Evolutionary conservation across 2,113 vertebrate species (phyloP), one percentile per base, ranked within the genome.

Genomic region (Oostethus manadensis): DNA sequence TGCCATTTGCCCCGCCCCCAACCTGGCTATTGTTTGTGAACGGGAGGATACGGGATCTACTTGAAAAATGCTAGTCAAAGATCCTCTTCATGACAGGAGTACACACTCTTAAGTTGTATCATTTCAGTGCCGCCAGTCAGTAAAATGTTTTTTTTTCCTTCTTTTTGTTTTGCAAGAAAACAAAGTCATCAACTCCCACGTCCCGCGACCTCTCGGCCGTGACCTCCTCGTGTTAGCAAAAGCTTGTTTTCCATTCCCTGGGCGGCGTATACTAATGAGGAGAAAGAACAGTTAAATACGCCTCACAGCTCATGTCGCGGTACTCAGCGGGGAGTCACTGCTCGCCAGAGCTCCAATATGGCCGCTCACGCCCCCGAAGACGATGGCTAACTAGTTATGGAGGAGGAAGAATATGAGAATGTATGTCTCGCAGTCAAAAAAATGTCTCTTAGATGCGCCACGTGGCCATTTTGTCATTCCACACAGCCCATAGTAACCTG

Each of bases 271-370:
- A 51, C 78, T 84, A 87, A 86, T 86, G 71, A 82, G 79, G 59
- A 62, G 70, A 78, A 75, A 78, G 68, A 73, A 72, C 63, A 54
- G 62, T 76, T 79, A 73, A 84, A 82, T 68, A 75, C 77, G 66
- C 76, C 67, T 76, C 79, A 62, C 76, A 77, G 76, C 76, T 85
- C 78, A 71, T 72, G 68, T 50, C 61, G 75, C 62, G 70, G 87
- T 87, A 89, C 70, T 89, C 87, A 88, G 66, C 66, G 55, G 58
- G 88, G 87, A 87, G 73, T 87, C 84, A 51, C 54, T 22, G 64
- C 73, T 54, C 35, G 18, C 68, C 57, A 60, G 59, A 74, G 77
- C 65, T 42, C 53, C 74, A 82, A 79, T 86, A 78, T 84, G 77
- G 63, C 68, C 76, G 73, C 74, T 70, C 51, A 66, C 18, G 44